Conservation (phyloP, 2,888 invertebrate genomes). For the Arge pagana region DNA sequence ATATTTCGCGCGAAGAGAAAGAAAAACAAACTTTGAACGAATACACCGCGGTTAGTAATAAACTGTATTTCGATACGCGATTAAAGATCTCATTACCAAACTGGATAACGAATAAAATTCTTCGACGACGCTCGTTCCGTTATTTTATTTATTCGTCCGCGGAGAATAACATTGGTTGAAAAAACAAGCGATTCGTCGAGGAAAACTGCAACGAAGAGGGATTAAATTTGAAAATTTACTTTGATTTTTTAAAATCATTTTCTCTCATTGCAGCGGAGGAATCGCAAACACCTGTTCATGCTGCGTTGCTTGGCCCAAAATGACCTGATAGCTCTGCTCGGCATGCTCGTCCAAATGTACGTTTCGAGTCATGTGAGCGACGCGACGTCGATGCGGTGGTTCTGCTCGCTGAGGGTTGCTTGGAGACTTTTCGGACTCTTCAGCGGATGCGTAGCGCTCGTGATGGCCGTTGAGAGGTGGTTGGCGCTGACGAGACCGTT, state of each 20-base stretch:
- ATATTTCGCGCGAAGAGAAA: too few relatives aligned
- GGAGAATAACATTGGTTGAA: too few relatives aligned
- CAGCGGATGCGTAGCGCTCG: conserved; percentile 85
- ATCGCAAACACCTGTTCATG: conserved; percentile 81
- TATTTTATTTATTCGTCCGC: too few relatives aligned
- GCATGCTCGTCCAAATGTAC: conserved; percentile 75
- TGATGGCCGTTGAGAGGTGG: conserved; percentile 88
- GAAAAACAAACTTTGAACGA: too few relatives aligned
- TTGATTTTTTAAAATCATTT: conserved; percentile 1
- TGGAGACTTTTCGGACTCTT: conserved; percentile 84
- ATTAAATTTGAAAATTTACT: too few relatives aligned
- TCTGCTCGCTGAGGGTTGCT: conserved; percentile 72
- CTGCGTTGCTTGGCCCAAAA: conserved; percentile 77
- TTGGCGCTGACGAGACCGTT: conserved; percentile 85
- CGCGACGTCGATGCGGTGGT: conserved; percentile 58
- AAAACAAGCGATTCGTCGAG: too few relatives aligned
- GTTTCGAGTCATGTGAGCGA: conserved; percentile 60
- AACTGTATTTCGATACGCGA: too few relatives aligned
- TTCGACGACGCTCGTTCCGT: too few relatives aligned
- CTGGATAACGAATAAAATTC: too few relatives aligned
- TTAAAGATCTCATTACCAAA: too few relatives aligned
- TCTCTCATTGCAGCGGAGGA: conserved; percentile 63
- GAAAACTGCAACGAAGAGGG: too few relatives aligned
- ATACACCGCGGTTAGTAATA: too few relatives aligned
- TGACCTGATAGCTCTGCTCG: conserved; percentile 78